Evolutionary conservation across 1,140 invertebrate species (phyloP).

Genomic region (Nixonia krombeini): DNA sequence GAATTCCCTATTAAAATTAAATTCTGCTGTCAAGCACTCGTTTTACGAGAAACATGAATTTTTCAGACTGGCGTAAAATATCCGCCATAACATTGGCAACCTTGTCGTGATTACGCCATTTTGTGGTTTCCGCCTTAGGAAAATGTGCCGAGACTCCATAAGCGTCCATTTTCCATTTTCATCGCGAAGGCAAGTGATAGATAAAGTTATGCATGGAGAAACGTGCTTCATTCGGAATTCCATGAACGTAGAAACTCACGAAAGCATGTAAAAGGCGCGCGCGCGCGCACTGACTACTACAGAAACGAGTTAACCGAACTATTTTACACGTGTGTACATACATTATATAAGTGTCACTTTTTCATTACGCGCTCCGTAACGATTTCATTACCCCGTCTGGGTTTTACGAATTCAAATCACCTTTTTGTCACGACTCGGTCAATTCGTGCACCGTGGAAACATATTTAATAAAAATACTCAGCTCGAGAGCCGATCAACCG

Average conservation of each 20-base stretch:
- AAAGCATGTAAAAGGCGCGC: conserved; percentile 39
- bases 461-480: too few species aligned
- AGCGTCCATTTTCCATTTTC: conserved; percentile 25
- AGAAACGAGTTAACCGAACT: conserved; percentile 32
- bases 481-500: too few species aligned
- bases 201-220: conserved; percentile 40
- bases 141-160: conserved; percentile 23
- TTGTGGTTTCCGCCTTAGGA: conserved; percentile 16
- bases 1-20: too few species aligned
- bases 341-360: conserved; percentile 24
- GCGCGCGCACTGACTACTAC: conserved; percentile 3
- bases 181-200: conserved; percentile 22
- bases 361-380: conserved; percentile 7
- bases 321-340: conserved; percentile 28
- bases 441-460: too few species aligned
- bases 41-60: neutral
- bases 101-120: conserved; percentile 20
- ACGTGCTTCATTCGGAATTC: conserved; percentile 37
- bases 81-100: conserved; percentile 1
- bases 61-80: conserved; percentile 6
- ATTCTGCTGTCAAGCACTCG: neutral
- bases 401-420: neutral
- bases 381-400: neutral
- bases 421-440: too few species aligned
- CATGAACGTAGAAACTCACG: conserved; percentile 32